A percentile compares a stretch with the other conserved stretches of the same genome.
These are phyloP conservation scores for Smutsia temminckii DNA, from an alignment of 2,797 vertebrate genomes.

Conservation along the genomic window DNA sequence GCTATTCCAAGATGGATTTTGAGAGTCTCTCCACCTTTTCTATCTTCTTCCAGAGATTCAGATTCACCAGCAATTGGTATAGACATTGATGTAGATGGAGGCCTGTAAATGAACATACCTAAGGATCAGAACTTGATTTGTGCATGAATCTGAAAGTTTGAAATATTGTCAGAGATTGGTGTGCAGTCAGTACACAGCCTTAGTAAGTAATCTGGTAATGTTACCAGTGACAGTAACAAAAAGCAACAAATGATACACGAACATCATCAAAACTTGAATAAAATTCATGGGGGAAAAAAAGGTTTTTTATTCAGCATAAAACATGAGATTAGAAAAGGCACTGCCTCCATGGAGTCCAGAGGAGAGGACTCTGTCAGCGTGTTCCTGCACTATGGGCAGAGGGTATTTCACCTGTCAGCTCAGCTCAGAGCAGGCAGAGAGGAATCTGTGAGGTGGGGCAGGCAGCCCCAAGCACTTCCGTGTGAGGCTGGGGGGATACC, in stretches of 20 bases:
- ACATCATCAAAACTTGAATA: background rate
- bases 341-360: background rate
- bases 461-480: background rate
- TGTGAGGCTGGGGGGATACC: background rate
- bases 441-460: no score
- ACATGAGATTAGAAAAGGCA: background rate
- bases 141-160: background rate
- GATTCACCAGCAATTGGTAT: constrained; percentile 93
- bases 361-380: background rate
- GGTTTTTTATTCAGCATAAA: background rate
- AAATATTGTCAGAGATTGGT: background rate
- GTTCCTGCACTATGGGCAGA: background rate
- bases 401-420: background rate
- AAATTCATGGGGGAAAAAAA: background rate
- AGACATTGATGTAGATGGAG: constrained; percentile 95
- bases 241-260: background rate
- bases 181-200: background rate
- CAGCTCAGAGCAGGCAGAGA: background rate
- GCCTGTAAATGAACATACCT: constrained; percentile 84
- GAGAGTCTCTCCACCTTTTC: constrained; percentile 93
- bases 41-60: constrained; percentile 92
- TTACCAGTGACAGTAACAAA: background rate
- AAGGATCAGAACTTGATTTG: background rate
- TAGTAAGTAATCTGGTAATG: background rate
- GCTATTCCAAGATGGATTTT: constrained; percentile 88